Evolutionary conservation across 2,888 invertebrate genomes (phyloP).

Genomic region (Rotaria socialis): DNA sequence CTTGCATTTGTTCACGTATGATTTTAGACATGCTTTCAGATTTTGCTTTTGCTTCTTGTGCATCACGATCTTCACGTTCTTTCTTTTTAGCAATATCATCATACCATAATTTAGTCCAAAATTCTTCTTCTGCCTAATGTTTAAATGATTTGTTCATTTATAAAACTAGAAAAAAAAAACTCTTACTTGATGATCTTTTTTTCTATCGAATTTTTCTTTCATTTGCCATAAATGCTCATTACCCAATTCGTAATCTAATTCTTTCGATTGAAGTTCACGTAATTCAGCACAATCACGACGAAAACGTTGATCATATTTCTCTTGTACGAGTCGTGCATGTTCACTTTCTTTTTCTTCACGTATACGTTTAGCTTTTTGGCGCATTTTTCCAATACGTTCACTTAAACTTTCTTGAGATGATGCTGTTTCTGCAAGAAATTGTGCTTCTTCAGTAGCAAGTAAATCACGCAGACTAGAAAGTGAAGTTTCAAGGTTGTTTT

Average conservation of each 20-base stretch:
- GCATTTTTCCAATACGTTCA: constrained; percentile 9
- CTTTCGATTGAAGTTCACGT: constrained; percentile 36
- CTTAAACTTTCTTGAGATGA: background rate
- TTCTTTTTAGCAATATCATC: constrained; percentile 2
- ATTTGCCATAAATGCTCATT: constrained; percentile 36
- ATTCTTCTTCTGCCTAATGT: background rate
- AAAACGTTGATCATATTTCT: constrained; percentile 35
- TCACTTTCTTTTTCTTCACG: constrained; percentile 32
- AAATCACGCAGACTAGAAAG: background rate
- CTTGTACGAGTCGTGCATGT: constrained; percentile 5
- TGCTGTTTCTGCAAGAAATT: background rate
- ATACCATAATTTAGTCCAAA: constrained; percentile 17
- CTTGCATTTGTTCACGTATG: background rate
- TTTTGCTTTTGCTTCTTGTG: background rate
- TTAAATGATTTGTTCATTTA: background rate
- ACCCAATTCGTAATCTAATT: constrained; percentile 9
- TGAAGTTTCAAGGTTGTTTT: background rate
- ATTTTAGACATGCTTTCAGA: background rate
- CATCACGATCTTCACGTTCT: constrained; percentile 19
- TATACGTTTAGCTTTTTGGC: background rate
- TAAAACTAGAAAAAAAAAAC: background rate
- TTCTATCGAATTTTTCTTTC: constrained; percentile 27
- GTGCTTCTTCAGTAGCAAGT: background rate
- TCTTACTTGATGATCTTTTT: constrained; percentile 7
- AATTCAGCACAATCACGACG: constrained; percentile 36